Evolutionary conservation across 2,113 vertebrate species (phyloP), one percentile per base, ranked within the genome.

Genomic region (Condylura cristata): DNA sequence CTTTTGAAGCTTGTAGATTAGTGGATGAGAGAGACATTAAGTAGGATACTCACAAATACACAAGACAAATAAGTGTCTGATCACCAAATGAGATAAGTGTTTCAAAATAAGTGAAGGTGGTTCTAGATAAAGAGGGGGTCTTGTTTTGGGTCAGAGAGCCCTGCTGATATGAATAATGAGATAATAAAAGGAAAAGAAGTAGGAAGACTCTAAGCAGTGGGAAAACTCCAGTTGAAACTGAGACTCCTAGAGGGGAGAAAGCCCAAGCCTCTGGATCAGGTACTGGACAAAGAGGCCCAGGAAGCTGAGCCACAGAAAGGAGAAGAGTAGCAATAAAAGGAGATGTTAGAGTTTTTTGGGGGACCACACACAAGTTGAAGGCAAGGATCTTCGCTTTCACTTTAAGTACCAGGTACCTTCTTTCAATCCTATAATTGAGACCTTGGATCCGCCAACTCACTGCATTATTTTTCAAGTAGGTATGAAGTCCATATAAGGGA

Each of bases 301-400:
- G 58, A 41, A 17, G 28, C 58, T 30, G 30, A 10, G 2, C 17
- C 13, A 18, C 2, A 26, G 17, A 8, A 8, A 18, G 22, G 13
- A 2, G 14, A 1, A 16, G 24, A 17, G 3, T 0, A 6, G 39
- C 20, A 2, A 32, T 51, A 39, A 13, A 44, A 72, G 18, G 18
- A 63, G 20, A n/a, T 46, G 6, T 18, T 28, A 72, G 8, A 41
- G 4, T 18, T 3, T 10, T n/a, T 14, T 34, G 56, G 30, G 30
- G 34, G 34, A 5, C 18, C 7, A 14, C 1, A 3, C 0, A 34
- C 34, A 30, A 7, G 7, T 32, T 30, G 1, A 12, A 1, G 32
- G 28, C 7, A 8, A 46, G 20, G 2, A 30, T 14, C 75, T 68
- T 17, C 24, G 3, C 30, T 1, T 82, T 78, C 10, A 10, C 22